Evolutionary conservation across 2,888 invertebrate genomes (phyloP).

Genomic region (Merodon equestris): DNA sequence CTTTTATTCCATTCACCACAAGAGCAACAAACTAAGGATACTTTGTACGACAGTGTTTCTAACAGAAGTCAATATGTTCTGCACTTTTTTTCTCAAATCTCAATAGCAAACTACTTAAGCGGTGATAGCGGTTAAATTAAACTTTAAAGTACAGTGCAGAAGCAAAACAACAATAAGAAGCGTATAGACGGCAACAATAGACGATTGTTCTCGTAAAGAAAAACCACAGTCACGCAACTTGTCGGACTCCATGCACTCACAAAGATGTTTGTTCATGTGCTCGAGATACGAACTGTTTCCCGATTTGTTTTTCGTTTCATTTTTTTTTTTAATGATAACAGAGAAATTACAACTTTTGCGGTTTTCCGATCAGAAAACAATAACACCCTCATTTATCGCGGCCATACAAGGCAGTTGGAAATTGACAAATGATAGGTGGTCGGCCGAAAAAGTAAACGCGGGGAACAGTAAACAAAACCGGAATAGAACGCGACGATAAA

Average conservation of each 20-base stretch:
- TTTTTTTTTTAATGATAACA: slow-evolving; percentile 50
- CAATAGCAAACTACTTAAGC: slow-evolving; percentile 37
- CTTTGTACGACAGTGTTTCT: slow-evolving; percentile 42
- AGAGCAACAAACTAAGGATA: slow-evolving; percentile 11
- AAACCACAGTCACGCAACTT: slow-evolving; percentile 58
- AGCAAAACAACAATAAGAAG: neutral
- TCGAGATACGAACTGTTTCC: slow-evolving; percentile 1
- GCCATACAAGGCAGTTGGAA: slow-evolving; percentile 8
- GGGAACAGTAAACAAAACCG: slow-evolving; percentile 39
- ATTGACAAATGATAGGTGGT: slow-evolving; percentile 40
- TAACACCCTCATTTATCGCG: slow-evolving; percentile 45
- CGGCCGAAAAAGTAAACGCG: slow-evolving; percentile 1
- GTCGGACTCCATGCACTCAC: slow-evolving; percentile 39
- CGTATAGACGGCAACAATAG: slow-evolving; percentile 54
- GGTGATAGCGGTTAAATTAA: slow-evolving; percentile 26
- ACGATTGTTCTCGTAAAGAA: slow-evolving; percentile 11
- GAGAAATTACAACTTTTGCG: slow-evolving; percentile 61
- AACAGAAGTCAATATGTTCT: slow-evolving; percentile 45
- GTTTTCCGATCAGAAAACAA: slow-evolving; percentile 60
- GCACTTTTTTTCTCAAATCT: slow-evolving; percentile 30
- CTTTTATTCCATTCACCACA: slow-evolving; percentile 17
- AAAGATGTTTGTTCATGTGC: slow-evolving; percentile 65
- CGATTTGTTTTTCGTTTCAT: slow-evolving; percentile 2
- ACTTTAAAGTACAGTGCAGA: slow-evolving; percentile 43
- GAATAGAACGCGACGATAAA: slow-evolving; percentile 47